phyloP scores from a whole-genome alignment of 2,888 invertebrate genomes.

The Cheilosia vernalis region DNA sequence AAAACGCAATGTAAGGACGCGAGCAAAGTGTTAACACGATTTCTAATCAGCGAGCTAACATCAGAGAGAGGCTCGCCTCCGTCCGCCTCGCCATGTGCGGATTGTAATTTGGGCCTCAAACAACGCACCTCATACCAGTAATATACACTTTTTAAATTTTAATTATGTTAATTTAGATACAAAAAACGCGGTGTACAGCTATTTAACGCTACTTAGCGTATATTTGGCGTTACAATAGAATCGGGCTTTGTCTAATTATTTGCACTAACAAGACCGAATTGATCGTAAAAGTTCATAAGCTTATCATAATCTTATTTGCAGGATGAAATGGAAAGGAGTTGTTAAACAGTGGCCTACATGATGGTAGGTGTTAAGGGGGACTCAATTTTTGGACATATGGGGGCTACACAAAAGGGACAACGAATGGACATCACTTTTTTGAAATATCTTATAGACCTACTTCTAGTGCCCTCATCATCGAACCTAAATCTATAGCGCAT shows the following conservation, averaged over 20 bases:
- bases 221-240: constrained; percentile 36
- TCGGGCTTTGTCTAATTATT: constrained; percentile 33
- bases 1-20: not conserved
- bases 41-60: constrained; percentile 48
- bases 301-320: constrained; percentile 26
- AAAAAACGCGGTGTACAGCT: constrained; percentile 31
- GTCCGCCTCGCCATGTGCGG: not conserved
- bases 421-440: no score
- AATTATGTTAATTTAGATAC: constrained; percentile 49
- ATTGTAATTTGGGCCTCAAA: constrained; percentile 1
- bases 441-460: no score
- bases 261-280: constrained; percentile 37
- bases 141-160: constrained; percentile 32
- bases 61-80: constrained; percentile 39
- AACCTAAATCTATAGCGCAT: no score
- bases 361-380: no score
- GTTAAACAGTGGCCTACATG: no score
- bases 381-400: no score
- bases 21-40: constrained; percentile 25
- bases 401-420: no score
- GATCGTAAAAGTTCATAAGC: constrained; percentile 4
- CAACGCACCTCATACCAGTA: constrained; percentile 6
- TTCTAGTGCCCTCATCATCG: no score
- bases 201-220: constrained; percentile 58
- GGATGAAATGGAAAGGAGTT: no score